Evolutionary conservation across 2,113 vertebrate genomes (phyloP).

Genomic region (Scomber scombrus): DNA sequence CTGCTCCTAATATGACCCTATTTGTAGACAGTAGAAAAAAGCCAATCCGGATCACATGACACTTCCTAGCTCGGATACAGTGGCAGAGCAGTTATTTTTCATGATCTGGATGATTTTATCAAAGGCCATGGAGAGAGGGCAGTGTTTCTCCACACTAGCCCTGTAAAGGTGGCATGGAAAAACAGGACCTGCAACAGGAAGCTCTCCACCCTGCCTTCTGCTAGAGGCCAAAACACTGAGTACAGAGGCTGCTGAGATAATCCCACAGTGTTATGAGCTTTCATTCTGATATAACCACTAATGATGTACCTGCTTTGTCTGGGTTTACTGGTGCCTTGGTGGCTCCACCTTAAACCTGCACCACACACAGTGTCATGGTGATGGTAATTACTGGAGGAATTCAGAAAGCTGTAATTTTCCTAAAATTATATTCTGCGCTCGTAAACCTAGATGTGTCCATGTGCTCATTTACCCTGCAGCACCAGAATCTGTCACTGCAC

Average conservation of each 20-base stretch:
- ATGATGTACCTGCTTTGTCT: conserved; percentile 74
- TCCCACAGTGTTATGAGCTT: conserved; percentile 67
- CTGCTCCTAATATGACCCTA: conserved; percentile 26
- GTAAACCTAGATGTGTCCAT: conserved; percentile 33
- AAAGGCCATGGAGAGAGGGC: conserved; percentile 56
- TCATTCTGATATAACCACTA: conserved; percentile 71
- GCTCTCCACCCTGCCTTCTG: conserved; percentile 50
- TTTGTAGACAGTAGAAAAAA: conserved; percentile 21
- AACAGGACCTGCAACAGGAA: conserved; percentile 63
- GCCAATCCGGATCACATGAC: conserved; percentile 19
- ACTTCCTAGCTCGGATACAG: conserved; percentile 10
- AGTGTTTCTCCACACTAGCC: conserved; percentile 41
- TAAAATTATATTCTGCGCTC: conserved; percentile 53
- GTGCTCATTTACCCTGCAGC: conserved; percentile 29
- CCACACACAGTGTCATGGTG: conserved; percentile 66
- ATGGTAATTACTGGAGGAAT: conserved; percentile 28
- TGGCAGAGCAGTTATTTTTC: conserved; percentile 12
- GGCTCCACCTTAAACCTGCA: conserved; percentile 43
- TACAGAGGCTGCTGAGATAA: conserved; percentile 61
- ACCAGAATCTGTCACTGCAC: conserved; percentile 2
- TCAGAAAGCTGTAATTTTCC: conserved; percentile 61
- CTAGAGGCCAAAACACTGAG: conserved; percentile 56
- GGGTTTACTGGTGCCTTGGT: conserved; percentile 54
- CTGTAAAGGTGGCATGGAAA: conserved; percentile 36
- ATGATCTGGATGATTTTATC: conserved; percentile 50